Conservation (phyloP, 2,113 vertebrate species). For the Motacilla alba region DNA sequence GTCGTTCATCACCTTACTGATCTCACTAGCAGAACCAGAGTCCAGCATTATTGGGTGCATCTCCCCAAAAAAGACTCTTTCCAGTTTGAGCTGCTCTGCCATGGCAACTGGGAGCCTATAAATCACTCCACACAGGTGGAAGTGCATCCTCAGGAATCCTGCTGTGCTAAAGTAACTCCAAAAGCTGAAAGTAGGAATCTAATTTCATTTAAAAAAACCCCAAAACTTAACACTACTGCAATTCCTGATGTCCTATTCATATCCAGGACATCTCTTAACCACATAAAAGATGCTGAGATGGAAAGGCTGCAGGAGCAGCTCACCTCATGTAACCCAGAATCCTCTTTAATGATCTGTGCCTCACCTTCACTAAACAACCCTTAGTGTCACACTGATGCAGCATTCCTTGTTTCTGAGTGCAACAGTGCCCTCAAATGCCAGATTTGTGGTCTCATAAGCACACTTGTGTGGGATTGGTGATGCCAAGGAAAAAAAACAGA, state of each 20-base stretch:
- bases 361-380: background rate
- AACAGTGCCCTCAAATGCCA: slow-evolving; percentile 26
- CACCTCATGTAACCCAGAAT: background rate
- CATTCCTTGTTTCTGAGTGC: background rate
- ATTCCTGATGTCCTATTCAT: background rate
- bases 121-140: background rate
- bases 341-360: background rate
- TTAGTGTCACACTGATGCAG: background rate
- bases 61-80: background rate
- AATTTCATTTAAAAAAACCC: background rate
- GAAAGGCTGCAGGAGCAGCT: background rate
- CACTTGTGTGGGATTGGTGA: background rate
- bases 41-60: background rate
- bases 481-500: background rate
- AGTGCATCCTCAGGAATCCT: background rate
- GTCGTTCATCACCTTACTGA: background rate
- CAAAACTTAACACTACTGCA: background rate
- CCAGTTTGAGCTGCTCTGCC: background rate
- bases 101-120: background rate
- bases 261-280: background rate
- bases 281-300: background rate
- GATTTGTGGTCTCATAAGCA: background rate
- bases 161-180: background rate
- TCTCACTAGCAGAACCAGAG: background rate
- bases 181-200: background rate